These are phyloP conservation scores for Oligia fasciuncula DNA, from an alignment of 2,888 invertebrate genomes.

Conservation along the genomic window DNA sequence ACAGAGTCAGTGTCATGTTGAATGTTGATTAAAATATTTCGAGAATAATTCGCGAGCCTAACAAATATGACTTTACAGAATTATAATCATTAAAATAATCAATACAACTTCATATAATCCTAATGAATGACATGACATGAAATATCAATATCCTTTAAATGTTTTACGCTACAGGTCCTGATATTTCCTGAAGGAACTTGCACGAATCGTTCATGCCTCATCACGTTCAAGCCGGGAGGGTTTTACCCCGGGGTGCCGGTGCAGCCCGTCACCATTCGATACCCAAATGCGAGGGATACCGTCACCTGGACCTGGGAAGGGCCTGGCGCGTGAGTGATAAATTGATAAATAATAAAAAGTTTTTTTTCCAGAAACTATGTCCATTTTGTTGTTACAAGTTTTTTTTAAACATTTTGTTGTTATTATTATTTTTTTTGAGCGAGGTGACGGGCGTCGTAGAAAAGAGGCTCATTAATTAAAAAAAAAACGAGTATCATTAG, in stretches of 20 bases:
- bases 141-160: too few relatives aligned
- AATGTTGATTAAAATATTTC: too few relatives aligned
- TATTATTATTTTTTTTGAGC: too few relatives aligned
- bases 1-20: too few relatives aligned
- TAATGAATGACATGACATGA: neutral
- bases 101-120: too few relatives aligned
- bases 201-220: slow-evolving; percentile 97
- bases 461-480: neutral
- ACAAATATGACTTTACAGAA: neutral
- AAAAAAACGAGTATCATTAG: neutral
- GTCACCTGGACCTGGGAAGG: slow-evolving; percentile 99
- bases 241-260: slow-evolving; percentile 99
- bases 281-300: slow-evolving; percentile 96
- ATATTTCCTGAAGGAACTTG: slow-evolving; percentile 99
- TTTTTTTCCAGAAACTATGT: neutral
- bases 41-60: too few relatives aligned
- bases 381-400: neutral
- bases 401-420: too few relatives aligned
- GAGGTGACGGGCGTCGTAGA: neutral
- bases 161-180: slow-evolving; percentile 91
- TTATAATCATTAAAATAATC: neutral
- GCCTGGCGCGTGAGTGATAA: slow-evolving; percentile 95
- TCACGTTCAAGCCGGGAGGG: slow-evolving; percentile 97
- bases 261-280: slow-evolving; percentile 97
- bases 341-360: neutral